Evolutionary conservation across 2,888 invertebrate species (phyloP), one percentile per base, ranked within the genome.

Genomic region (Parasteatoda lunata): DNA sequence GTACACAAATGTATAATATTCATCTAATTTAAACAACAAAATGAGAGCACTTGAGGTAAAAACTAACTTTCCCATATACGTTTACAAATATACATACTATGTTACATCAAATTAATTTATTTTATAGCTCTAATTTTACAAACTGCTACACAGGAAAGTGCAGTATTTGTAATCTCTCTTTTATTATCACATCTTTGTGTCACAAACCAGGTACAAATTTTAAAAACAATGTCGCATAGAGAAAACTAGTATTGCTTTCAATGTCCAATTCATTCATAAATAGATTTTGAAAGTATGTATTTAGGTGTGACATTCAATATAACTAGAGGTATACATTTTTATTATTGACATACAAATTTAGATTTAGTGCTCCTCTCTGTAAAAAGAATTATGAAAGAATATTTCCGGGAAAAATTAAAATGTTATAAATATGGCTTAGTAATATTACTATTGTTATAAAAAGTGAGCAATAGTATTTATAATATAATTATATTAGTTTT

Each of bases 41-140:
- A 84, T 64, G 70, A 73, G 79, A 84, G 78, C 79, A 79, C 75
- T 84, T 75, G 75, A 84, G 79, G 78, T 79, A 84, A 79, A 84
- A 79, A 78, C 79, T 75, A 84, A 49, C 79, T 72, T 80, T 78
- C 69, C 70, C 69, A 79, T 30, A 76, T 72, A 72, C 77, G 71
- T 78, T 84, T 84, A 84, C 75, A 84, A 84, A 84, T 84, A 84
- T 84, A 84, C 84, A 84, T 75, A 69, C 81, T 75, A 79, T 79
- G 68, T 79, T 84, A 79, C 79, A 84, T 75, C 68, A 79, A 84
- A 75, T 69, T 69, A 68, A 30, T 30, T 54, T 48, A 64, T 68
- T 79, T 79, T 76, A 15, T 9, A 71, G 47, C n/a, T 49, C 78
- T 65, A 69, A 64, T 15, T 64, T 84, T 75, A 75, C 52, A 73